phyloP scores from a whole-genome alignment of 53 echinoderm and acorn worm genomes.

The Pentamera pediparva region DNA sequence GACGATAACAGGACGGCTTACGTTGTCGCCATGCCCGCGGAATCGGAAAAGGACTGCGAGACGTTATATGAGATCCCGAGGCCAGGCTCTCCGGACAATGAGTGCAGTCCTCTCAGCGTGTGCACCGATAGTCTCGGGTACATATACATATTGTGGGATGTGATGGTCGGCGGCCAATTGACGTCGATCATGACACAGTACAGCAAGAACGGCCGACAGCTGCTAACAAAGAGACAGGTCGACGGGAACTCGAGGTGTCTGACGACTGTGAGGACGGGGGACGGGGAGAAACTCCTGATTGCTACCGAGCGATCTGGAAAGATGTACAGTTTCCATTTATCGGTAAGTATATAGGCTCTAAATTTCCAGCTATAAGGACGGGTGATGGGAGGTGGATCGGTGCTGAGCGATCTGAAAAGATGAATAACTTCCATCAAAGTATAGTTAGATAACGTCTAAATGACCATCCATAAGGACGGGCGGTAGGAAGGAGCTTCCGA shows the following conservation, averaged over 20 bases:
- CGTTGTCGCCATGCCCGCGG: not conserved
- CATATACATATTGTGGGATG: constrained; percentile 22
- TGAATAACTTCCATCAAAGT: too few species aligned
- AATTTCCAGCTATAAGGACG: too few species aligned
- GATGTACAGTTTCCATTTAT: not conserved
- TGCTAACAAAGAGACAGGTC: not conserved
- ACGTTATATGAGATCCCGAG: not conserved
- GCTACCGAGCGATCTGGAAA: not conserved
- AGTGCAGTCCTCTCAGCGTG: constrained; percentile 1
- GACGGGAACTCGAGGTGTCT: not conserved
- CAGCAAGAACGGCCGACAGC: not conserved
- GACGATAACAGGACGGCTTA: not conserved
- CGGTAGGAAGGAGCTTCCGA: too few species aligned
- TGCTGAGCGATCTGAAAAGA: too few species aligned
- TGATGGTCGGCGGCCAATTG: not conserved
- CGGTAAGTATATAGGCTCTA: not conserved
- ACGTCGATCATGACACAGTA: not conserved
- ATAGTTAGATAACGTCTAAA: too few species aligned
- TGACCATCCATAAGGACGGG: too few species aligned
- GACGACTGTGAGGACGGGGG: not conserved
- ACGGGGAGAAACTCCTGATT: not conserved
- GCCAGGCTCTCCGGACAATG: not conserved
- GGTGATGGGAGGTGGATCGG: too few species aligned
- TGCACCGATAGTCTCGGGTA: constrained; percentile 3
- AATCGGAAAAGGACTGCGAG: not conserved